Evolutionary conservation across 2,888 invertebrate genomes (phyloP), one percentile per base, ranked within the genome.

Genomic region (Amiota minor): DNA sequence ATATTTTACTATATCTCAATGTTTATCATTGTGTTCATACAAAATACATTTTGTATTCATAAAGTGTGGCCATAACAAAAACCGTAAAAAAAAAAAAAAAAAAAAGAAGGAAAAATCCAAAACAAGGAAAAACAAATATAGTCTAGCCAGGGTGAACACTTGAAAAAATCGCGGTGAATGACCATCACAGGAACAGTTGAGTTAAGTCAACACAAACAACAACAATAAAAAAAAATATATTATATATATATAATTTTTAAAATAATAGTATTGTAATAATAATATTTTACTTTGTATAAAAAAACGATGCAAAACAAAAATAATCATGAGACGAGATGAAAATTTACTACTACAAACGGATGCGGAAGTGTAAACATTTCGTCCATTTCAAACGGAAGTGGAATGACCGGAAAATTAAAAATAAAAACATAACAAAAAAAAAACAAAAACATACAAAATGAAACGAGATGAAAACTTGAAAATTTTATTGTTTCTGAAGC

Each of bases 391-490:
- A 59, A 20, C 20, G 18, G 16, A n/a, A 59, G 59, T 18, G 59
- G 59, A 59, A 59, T 59, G 59, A 59, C 59, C 59, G 59, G 59
- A 59, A 59, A 59, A 59, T 59, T 59, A 59, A 59, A 59, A 20
- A 20, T 9, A 20, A 59, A 59, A 59, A 59, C 16, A 16, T 20
- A 16, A 20, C 20, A 18, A 20, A 59, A 59, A 56, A 56, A 16
- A 16, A 14, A 50, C n/a, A 50, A 11, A 53, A 16, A 59, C 23
- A 20, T 20, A 9, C 16, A 50, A 50, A 12, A 50, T 50, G 53
- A 35, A 35, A 35, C 6, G 6, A 35, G 35, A 35, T 35, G 35
- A 35, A 35, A 35, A 35, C 35, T 35, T 8, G 6, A 35, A 3
- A 6, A 35, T 35, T 35, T 35, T 35, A 35, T 35, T 35, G 35